These are phyloP conservation scores for Mastomys natalensis DNA, from an alignment of 2,113 vertebrate genomes.

Conservation along the genomic window DNA sequence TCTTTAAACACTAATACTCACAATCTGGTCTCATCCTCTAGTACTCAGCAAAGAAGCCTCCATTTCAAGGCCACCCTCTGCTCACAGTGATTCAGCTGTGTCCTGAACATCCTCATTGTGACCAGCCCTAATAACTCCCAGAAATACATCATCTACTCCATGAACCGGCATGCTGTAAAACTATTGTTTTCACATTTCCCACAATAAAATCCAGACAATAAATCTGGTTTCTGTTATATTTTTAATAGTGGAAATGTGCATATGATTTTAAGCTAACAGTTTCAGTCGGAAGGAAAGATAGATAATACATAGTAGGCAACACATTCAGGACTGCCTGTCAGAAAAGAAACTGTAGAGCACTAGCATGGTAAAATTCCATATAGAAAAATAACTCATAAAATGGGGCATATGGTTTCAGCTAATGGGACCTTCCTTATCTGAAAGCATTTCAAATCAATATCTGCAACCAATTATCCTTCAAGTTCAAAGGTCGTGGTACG, in stretches of 20 bases:
- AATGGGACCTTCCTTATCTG: conserved; percentile 11
- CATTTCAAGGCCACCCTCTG: not conserved
- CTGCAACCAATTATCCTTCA: conserved; percentile 14
- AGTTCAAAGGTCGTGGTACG: not conserved
- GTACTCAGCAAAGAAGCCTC: not conserved
- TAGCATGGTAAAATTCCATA: not conserved
- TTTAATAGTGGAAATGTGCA: conserved; percentile 84
- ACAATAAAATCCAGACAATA: conserved; percentile 83
- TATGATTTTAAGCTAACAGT: conserved; percentile 63
- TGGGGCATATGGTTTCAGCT: not conserved
- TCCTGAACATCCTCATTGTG: not conserved
- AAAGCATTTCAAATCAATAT: conserved; percentile 32
- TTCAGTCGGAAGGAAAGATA: conserved; percentile 5
- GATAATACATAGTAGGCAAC: not conserved
- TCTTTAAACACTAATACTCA: not conserved
- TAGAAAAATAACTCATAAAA: not conserved
- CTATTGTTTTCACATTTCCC: conserved; percentile 83
- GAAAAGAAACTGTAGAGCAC: conserved; percentile 33
- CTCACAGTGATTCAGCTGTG: not conserved
- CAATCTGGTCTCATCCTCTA: not conserved
- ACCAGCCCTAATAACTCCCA: not conserved
- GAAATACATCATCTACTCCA: conserved; percentile 47
- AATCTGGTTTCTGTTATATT: conserved; percentile 84
- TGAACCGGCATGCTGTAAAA: conserved; percentile 77
- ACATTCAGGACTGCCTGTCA: not conserved